Percentiles rank a stretch among this genome's conserved stretches.
Conservation (phyloP, 2,888 invertebrate species). For the Chrysodeixis includens region DNA sequence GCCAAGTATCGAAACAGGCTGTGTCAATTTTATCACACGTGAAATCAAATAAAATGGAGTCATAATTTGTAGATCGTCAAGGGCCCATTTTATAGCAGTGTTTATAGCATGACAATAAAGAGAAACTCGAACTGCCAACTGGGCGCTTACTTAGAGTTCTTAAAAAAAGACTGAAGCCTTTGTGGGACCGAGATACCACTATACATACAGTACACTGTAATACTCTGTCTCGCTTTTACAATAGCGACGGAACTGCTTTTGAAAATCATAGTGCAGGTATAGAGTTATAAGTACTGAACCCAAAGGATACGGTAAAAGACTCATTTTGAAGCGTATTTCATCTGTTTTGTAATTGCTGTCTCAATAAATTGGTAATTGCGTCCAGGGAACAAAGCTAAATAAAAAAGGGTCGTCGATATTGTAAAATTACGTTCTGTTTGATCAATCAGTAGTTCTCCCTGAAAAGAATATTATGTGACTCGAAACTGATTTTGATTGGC, state of each 20-base stretch:
- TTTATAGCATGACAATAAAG: conserved; percentile 51
- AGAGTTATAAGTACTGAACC: conserved; percentile 15
- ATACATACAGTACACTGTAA: too few species aligned
- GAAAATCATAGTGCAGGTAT: too few species aligned
- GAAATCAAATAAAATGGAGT: conserved; percentile 45
- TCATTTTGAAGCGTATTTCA: conserved; percentile 18
- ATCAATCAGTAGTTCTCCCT: neutral
- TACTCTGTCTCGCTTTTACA: too few species aligned
- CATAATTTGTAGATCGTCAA: conserved; percentile 48
- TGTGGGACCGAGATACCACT: too few species aligned
- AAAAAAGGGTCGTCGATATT: conserved; percentile 25
- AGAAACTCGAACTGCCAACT: conserved; percentile 37
- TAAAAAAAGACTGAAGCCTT: too few species aligned
- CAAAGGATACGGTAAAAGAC: conserved; percentile 18
- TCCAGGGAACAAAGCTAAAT: conserved; percentile 9
- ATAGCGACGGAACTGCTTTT: too few species aligned
- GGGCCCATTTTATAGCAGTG: conserved; percentile 42
- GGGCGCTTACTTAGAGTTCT: conserved; percentile 2
- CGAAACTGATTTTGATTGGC: neutral
- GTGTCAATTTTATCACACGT: conserved; percentile 39
- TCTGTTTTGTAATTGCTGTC: conserved; percentile 34
- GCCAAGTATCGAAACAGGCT: conserved; percentile 27
- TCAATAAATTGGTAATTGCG: conserved; percentile 15
- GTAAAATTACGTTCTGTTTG: conserved; percentile 27
- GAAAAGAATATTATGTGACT: neutral